Evolutionary conservation across 2,797 vertebrate genomes (phyloP).

Genomic region (Emys orbicularis): DNA sequence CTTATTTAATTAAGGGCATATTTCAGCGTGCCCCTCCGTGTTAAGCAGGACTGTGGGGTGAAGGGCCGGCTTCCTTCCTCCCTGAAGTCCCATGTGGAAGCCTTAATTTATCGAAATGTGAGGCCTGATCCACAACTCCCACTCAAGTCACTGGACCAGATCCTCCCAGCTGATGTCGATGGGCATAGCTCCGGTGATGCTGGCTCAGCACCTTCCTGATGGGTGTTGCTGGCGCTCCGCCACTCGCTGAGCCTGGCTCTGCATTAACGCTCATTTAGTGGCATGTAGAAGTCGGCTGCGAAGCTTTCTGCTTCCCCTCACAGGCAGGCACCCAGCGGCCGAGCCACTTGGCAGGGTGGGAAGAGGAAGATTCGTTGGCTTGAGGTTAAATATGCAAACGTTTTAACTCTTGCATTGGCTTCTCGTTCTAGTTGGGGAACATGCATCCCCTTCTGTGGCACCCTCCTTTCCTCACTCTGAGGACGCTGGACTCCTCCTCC

Average conservation of each 20-base stretch:
- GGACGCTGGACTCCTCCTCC: neutral
- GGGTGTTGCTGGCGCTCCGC: no score
- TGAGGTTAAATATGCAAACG: neutral
- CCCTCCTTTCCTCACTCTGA: neutral
- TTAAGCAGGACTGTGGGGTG: neutral
- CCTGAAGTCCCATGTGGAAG: neutral
- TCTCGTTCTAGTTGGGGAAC: fast-evolving
- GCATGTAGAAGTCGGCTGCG: neutral
- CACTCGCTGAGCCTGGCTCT: neutral
- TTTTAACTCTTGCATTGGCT: neutral
- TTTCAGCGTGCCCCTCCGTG: neutral
- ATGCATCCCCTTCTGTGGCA: fast-evolving
- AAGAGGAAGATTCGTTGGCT: neutral
- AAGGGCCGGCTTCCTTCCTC: neutral
- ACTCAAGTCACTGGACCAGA: neutral
- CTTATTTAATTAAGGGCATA: neutral
- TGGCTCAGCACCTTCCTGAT: neutral
- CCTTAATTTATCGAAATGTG: neutral
- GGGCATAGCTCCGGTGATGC: neutral
- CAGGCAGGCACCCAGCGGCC: neutral
- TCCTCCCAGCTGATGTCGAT: neutral
- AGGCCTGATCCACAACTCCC: neutral
- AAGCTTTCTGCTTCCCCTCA: neutral
- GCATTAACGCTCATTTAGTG: neutral
- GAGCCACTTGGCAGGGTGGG: no score